Conservation (phyloP, 35 echinoderm and acorn worm species). For the Strongylocentrotus purpuratus region DNA sequence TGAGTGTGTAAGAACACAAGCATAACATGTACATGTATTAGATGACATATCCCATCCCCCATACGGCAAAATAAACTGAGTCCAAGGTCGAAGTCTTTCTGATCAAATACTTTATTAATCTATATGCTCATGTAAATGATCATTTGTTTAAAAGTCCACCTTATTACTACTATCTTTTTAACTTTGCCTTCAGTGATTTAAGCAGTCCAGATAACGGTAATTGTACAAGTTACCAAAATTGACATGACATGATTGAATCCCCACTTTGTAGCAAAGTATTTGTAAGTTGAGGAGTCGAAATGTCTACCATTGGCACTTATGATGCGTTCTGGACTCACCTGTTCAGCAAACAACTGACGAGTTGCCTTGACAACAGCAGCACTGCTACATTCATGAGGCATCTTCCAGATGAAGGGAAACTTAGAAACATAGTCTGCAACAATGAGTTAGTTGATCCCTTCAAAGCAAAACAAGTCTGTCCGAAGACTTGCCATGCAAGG, state of each 20-base stretch:
- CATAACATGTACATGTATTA: no score
- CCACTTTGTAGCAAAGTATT: constrained; percentile 50
- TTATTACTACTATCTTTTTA: no score
- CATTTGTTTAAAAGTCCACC: no score
- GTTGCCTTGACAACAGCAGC: constrained; percentile 34
- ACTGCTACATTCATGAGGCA: neutral
- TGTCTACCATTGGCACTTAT: constrained; percentile 65
- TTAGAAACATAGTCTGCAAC: constrained; percentile 78
- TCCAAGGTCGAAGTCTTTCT: no score
- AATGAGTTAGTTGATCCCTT: constrained; percentile 55
- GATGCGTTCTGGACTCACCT: constrained; percentile 47
- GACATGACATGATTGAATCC: constrained; percentile 49
- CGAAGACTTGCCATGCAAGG: constrained; percentile 66
- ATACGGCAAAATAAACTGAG: no score
- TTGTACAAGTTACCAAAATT: no score
- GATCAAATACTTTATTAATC: no score
- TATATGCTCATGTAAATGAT: no score
- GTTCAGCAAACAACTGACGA: constrained; percentile 33
- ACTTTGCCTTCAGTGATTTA: no score
- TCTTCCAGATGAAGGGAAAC: constrained; percentile 44
- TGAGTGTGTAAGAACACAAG: no score
- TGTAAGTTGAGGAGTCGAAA: constrained; percentile 44
- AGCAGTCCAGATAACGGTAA: no score
- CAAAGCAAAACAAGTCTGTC: constrained; percentile 67
- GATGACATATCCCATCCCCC: no score